phyloP scores from a whole-genome alignment of 1,140 invertebrate genomes.

The Ganaspis sp. region DNA sequence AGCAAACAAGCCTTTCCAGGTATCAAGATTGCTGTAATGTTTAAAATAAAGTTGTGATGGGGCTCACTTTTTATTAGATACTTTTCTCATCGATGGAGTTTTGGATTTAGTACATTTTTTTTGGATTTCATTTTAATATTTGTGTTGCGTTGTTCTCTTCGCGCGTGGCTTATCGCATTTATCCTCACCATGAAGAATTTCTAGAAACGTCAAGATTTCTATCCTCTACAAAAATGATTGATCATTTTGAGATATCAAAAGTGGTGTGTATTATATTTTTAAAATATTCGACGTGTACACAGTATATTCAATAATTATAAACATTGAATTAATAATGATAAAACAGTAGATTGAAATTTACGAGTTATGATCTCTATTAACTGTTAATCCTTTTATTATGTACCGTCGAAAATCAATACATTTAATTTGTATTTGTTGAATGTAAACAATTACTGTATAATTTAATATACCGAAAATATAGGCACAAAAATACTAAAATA shows the following conservation, averaged over 20 bases:
- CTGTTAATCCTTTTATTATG: constrained; percentile 13
- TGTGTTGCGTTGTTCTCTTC: not conserved
- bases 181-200: constrained; percentile 3
- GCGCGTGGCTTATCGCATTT: constrained; percentile 26
- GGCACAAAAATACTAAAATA: constrained; percentile 7
- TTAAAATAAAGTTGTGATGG: not conserved
- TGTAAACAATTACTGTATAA: constrained; percentile 28
- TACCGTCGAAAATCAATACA: constrained; percentile 27
- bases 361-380: not conserved
- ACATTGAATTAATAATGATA: not conserved
- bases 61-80: not conserved
- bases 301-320: not conserved
- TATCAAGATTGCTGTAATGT: not conserved
- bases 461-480: constrained; percentile 22
- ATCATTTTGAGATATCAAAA: not conserved
- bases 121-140: not conserved
- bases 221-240: not conserved
- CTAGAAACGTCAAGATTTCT: not conserved
- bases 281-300: not conserved
- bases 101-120: not conserved
- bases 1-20: not conserved
- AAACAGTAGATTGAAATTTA: not conserved
- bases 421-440: constrained; percentile 22
- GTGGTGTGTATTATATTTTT: constrained; percentile 14
- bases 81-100: not conserved